Conservation (phyloP, 2,113 vertebrate species). For the Paracanthobrama guichenoti region DNA sequence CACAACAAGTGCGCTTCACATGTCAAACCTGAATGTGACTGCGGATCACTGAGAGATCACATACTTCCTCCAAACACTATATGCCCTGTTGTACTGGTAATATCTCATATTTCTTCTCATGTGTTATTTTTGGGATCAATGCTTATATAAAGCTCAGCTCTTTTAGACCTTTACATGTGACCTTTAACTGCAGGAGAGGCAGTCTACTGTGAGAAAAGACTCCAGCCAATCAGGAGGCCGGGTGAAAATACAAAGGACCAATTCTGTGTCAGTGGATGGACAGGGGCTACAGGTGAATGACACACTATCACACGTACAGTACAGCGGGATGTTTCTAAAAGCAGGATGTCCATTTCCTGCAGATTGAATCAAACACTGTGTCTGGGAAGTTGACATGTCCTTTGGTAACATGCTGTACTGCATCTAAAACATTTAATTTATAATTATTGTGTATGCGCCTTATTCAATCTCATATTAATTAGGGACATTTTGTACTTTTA, state of each 20-base stretch:
- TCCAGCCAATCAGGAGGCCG: constrained; percentile 76
- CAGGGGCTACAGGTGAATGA: constrained; percentile 86
- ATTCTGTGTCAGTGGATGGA: constrained; percentile 82
- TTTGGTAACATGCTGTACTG: background rate
- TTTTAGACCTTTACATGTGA: constrained; percentile 58
- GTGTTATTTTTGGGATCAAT: background rate
- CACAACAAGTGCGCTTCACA: constrained; percentile 92
- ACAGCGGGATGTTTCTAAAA: background rate
- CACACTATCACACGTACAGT: background rate
- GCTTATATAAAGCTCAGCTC: background rate
- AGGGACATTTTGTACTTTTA: background rate
- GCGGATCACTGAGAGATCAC: constrained; percentile 79
- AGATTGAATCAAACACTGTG: background rate
- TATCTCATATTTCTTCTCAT: background rate
- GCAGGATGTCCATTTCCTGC: background rate
- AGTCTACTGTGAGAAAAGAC: constrained; percentile 87
- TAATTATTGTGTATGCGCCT: background rate
- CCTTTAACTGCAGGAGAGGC: constrained; percentile 80
- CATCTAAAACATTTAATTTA: background rate
- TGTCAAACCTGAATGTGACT: constrained; percentile 94
- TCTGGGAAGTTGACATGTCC: background rate
- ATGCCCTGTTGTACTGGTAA: constrained; percentile 92
- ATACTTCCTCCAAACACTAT: constrained; percentile 92
- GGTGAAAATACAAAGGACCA: constrained; percentile 92
- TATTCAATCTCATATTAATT: background rate